Percentiles rank a stretch among this genome's conserved stretches.
Conservation (phyloP, 2,888 invertebrate genomes). For the Acrobasis consociella region DNA sequence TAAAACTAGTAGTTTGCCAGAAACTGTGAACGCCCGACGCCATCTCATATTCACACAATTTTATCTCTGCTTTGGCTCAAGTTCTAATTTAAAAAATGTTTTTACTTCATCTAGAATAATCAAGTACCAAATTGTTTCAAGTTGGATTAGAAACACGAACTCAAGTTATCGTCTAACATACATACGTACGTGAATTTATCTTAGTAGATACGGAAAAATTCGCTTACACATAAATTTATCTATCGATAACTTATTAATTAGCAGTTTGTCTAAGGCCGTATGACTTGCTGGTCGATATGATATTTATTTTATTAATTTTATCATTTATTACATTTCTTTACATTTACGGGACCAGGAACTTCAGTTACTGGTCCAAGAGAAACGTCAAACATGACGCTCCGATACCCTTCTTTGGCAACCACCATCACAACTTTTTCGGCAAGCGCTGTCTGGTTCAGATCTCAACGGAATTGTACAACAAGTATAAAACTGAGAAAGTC, state of each 20-base stretch:
- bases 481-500: conserved; percentile 59
- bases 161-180: no score
- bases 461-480: conserved; percentile 50
- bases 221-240: not conserved
- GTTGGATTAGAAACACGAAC: no score
- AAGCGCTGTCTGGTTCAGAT: conserved; percentile 46
- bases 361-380: conserved; percentile 57
- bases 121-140: no score
- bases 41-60: no score
- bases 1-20: no score
- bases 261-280: not conserved
- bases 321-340: conserved; percentile 37
- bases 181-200: no score
- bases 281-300: not conserved
- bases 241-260: not conserved
- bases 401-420: conserved; percentile 56
- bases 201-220: no score
- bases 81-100: no score
- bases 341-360: conserved; percentile 51
- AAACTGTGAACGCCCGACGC: no score
- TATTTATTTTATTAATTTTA: not conserved
- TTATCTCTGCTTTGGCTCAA: no score
- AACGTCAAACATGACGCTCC: conserved; percentile 58
- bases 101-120: no score
- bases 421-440: conserved; percentile 46